Evolutionary conservation across 1,140 invertebrate species (phyloP).

Genomic region (Melanaphis sacchari): DNA sequence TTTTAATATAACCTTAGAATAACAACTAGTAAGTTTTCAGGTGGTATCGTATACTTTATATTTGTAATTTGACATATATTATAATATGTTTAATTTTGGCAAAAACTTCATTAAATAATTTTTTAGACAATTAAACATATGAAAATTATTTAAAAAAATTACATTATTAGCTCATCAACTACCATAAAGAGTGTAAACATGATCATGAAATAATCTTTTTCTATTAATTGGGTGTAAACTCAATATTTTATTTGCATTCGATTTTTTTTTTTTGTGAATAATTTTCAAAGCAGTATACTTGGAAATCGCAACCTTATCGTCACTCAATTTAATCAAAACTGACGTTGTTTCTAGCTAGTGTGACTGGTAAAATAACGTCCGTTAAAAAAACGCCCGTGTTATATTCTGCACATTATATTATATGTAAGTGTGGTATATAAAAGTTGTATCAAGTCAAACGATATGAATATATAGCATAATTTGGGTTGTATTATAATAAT

Average conservation of each 20-base stretch:
- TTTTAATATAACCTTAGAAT: background rate
- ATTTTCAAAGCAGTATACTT: background rate
- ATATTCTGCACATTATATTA: background rate
- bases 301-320: background rate
- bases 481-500: background rate
- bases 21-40: slow-evolving; percentile 61
- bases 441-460: background rate
- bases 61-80: slow-evolving; percentile 61
- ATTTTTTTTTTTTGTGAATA: slow-evolving; percentile 15
- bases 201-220: slow-evolving; percentile 22
- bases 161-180: background rate
- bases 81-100: slow-evolving; percentile 10
- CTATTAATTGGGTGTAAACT: slow-evolving; percentile 32
- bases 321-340: background rate
- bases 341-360: slow-evolving; percentile 7
- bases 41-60: slow-evolving; percentile 63
- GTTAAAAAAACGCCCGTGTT: slow-evolving; percentile 2
- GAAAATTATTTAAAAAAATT: slow-evolving; percentile 38
- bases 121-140: no score
- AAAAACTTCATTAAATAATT: slow-evolving; percentile 19
- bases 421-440: background rate
- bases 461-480: background rate
- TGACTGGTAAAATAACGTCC: background rate
- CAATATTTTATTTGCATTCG: background rate
- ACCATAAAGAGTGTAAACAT: slow-evolving; percentile 22